phyloP scores from a whole-genome alignment of 2,113 vertebrate genomes.

The Rhodinocichla rosea region DNA sequence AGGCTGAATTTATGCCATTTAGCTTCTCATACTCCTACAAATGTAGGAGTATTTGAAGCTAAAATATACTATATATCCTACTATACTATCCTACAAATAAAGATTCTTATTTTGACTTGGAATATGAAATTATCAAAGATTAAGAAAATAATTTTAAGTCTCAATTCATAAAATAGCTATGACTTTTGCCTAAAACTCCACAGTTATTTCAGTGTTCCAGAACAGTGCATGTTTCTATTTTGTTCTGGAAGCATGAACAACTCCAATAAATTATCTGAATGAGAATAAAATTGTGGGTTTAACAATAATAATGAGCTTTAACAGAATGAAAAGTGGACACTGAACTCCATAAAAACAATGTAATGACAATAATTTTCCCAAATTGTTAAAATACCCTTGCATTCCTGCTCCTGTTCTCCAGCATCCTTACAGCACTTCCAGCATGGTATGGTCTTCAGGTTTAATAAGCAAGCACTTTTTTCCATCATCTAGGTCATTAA shows the following conservation, averaged over 20 bases:
- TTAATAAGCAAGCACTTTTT: neutral
- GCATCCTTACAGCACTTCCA: neutral
- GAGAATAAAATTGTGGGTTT: neutral
- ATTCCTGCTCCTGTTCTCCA: neutral
- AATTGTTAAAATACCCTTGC: neutral
- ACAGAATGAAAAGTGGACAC: neutral
- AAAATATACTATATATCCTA: too few species aligned
- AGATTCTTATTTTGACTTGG: neutral
- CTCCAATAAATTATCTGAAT: neutral
- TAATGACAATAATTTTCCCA: neutral
- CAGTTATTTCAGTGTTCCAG: neutral
- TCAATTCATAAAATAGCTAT: neutral
- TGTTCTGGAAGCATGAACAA: neutral
- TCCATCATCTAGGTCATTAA: neutral
- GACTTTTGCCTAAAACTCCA: neutral
- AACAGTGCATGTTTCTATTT: neutral
- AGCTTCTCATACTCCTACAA: neutral
- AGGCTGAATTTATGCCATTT: conserved; percentile 5
- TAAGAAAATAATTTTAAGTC: neutral
- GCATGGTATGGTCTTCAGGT: neutral
- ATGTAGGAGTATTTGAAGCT: neutral
- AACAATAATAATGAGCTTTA: neutral
- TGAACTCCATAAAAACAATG: neutral
- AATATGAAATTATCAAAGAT: neutral
- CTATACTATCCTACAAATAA: neutral